Evolutionary conservation across 2,113 vertebrate genomes (phyloP).

Genomic region (Varanus salvator): DNA sequence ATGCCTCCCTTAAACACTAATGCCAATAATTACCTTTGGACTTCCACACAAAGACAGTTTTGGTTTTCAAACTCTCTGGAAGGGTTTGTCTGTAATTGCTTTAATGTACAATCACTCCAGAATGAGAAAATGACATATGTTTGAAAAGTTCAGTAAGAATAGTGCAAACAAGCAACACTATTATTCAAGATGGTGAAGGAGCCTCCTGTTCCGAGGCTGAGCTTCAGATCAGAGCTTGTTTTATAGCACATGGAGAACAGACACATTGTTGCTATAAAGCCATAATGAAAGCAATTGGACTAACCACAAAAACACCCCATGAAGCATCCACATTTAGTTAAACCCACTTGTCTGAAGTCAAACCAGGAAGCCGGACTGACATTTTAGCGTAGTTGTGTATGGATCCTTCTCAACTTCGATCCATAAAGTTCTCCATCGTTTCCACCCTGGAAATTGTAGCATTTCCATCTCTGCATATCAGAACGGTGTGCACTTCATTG

Average conservation of each 20-base stretch:
- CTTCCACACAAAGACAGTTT: conserved; percentile 75
- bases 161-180: conserved; percentile 63
- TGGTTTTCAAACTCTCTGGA: conserved; percentile 74
- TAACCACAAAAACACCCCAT: conserved; percentile 62
- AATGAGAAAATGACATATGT: conserved; percentile 75
- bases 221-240: conserved; percentile 60
- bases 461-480: conserved; percentile 18
- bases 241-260: conserved; percentile 67
- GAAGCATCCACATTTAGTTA: conserved; percentile 56
- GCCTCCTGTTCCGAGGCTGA: conserved; percentile 58
- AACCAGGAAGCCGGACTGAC: conserved; percentile 56
- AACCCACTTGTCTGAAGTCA: conserved; percentile 61
- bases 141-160: conserved; percentile 74
- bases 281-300: conserved; percentile 61
- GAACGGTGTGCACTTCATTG: not conserved
- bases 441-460: not conserved
- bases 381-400: conserved; percentile 50
- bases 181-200: conserved; percentile 61
- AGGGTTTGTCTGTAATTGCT: conserved; percentile 76
- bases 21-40: conserved; percentile 77
- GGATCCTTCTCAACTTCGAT: not conserved
- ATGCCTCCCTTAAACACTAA: conserved; percentile 76
- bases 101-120: conserved; percentile 69
- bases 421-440: not conserved
- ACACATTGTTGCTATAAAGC: conserved; percentile 60